Base-by-base conservation (phyloP, 37 sponge, comb jelly and placozoan species). In the Chondrilla cf. caribensis region DNA sequence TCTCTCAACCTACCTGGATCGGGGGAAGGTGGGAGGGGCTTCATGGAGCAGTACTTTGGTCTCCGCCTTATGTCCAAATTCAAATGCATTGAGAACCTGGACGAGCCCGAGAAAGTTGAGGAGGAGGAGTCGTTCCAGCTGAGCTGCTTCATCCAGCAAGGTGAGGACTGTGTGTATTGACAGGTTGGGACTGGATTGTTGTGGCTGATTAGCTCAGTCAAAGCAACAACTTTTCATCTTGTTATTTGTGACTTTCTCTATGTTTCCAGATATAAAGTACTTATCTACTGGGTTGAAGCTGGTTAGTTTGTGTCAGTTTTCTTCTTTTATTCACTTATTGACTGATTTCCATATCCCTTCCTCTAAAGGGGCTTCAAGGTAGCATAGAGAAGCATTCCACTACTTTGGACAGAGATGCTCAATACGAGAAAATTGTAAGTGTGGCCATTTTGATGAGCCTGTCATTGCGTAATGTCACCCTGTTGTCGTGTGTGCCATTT, bases 61-160 rank as follows among this genome's bases (percentile, higher is more conserved):
- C 25, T 58, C 58, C 44, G 33, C 14, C 17, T 77, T 21, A 25
- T 26, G 3, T 58, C 80, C 29, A 65, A 29, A 14, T 82, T 89
- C 82, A 90, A 92, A 62, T 97, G 98, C 68, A 54, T 84, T 36
- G 98, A 97, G 77, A 82, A 68, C 18, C 76, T 72, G 25, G 89
- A 87, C 3, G 98, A 97, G 55, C 84, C 84, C 15, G 95, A 85
- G 58, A 84, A 79, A 0, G 43, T 65, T 70, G 88, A 90, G 60
- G 55, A 54, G 18, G 98, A 97, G 79, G 87, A 81, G 38, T 59
- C 62, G 51, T 83, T 79, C 38, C 98, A 97, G 42, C 78, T 97
- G 75, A 82, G 89, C 8, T 97, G 98, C 75, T 94, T 91, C 80
- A 97, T 97, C 14, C 59, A 83, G 29, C 89, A 91, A 86, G 79